Evolutionary conservation across 1,140 invertebrate species (phyloP).

Genomic region (Leptinotarsa undecemlineata): DNA sequence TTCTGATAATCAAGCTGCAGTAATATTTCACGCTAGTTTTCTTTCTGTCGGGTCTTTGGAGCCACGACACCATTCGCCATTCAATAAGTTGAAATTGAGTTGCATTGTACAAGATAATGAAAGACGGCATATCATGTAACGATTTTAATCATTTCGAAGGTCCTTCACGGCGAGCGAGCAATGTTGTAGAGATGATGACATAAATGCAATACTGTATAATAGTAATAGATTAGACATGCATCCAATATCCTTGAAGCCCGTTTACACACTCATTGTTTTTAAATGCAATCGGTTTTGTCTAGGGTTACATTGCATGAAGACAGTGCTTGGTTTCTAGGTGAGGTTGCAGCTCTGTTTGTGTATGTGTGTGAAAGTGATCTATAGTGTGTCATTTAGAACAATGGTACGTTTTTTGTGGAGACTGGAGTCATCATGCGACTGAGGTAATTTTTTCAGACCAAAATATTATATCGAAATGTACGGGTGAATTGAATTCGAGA

Average conservation of each 20-base stretch:
- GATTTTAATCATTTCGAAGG: slow-evolving; percentile 8
- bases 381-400: no score
- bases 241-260: slow-evolving; percentile 11
- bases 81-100: not conserved
- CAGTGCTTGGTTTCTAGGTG: not conserved
- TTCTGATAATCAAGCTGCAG: no score
- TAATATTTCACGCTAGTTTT: no score
- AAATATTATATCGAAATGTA: no score
- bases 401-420: no score
- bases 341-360: not conserved
- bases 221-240: slow-evolving; percentile 14
- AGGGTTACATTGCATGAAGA: slow-evolving; percentile 10
- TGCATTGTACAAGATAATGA: slow-evolving; percentile 2
- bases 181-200: not conserved
- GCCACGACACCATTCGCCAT: no score
- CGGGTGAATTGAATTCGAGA: no score
- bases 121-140: not conserved
- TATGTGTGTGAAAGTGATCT: not conserved
- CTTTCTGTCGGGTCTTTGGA: no score
- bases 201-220: not conserved
- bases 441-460: no score
- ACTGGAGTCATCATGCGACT: no score
- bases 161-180: not conserved
- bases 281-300: not conserved
- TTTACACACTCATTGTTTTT: slow-evolving; percentile 12